phyloP scores from a whole-genome alignment of 2,113 vertebrate genomes.

The Chunga burmeisteri region DNA sequence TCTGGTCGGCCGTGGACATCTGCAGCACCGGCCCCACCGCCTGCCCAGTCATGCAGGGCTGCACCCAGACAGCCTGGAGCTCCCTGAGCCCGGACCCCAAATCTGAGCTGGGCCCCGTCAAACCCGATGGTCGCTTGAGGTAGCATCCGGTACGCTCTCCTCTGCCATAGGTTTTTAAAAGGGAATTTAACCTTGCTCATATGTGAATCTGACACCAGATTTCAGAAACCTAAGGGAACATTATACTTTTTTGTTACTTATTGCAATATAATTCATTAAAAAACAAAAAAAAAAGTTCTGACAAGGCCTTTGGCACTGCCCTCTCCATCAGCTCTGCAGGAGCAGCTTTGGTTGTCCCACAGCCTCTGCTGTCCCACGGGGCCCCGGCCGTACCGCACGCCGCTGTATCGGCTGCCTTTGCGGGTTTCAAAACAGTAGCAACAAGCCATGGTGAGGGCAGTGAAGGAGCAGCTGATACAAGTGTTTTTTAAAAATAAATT shows the following conservation, averaged over 20 bases:
- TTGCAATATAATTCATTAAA: background rate
- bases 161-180: background rate
- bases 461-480: constrained; percentile 35
- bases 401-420: background rate
- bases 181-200: constrained; percentile 62
- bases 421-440: background rate
- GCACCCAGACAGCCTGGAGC: constrained; percentile 92
- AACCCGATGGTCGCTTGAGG: constrained; percentile 90
- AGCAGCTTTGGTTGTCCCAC: background rate
- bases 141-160: constrained; percentile 76
- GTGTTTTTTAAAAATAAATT: background rate
- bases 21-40: constrained; percentile 82
- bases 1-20: constrained; percentile 91
- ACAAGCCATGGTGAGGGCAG: background rate
- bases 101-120: constrained; percentile 85
- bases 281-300: background rate
- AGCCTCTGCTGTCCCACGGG: background rate
- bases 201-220: background rate
- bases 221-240: constrained; percentile 3
- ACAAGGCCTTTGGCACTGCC: constrained; percentile 22
- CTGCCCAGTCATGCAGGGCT: constrained; percentile 91
- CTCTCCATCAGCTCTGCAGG: background rate
- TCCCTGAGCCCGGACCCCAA: constrained; percentile 96
- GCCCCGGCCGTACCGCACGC: fast-evolving
- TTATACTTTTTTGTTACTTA: constrained; percentile 8